Evolutionary conservation across 2,113 vertebrate species (phyloP), one percentile per base, ranked within the genome.

Genomic region (Eclectus roratus): DNA sequence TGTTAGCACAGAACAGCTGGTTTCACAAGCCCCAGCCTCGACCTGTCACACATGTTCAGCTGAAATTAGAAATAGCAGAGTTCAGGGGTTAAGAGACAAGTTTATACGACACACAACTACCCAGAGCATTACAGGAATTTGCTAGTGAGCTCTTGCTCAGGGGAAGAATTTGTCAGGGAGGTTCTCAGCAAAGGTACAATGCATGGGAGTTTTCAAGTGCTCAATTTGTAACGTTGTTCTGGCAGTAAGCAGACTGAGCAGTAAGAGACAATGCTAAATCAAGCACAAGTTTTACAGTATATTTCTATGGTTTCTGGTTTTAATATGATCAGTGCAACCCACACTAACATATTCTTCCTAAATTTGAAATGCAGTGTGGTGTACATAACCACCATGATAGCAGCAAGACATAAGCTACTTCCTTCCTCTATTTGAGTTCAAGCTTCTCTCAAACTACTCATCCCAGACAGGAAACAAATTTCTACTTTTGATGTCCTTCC

Each of bases 21-120:
- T 55, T 89, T n/a, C 70, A 23, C 13, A 23, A 85, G 52, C 47
- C 58, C 71, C 73, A 79, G 76, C 63, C 73, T 49, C 49, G 53
- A 78, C 37, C 31, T 72, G 61, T 19, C 87, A 76, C 83, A 89
- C 21, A 2, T 29, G 52, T 20, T 74, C 61, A 52, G 56, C 53
- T 74, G 49, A 53, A 89, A 94, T 76, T 72, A 82, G 91, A 89
- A 94, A 72, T 73, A 80, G 63, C 41, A 66, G 65, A 85, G 81
- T 64, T 85, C 79, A 81, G 33, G 37, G 74, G 63, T 80, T 82
- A 82, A 87, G 81, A 70, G 65, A 53, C n/a, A 56, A 72, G 81
- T 93, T 88, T 80, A 88, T 85, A 85, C 0, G 1, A 50, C 49
- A 29, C 74, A 81, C 47, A 77, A 1, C 44, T 71, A 63, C 68